Evolutionary conservation across 2,888 invertebrate genomes (phyloP), one percentile per base, ranked within the genome.

Genomic region (Leucoptera coffeella): DNA sequence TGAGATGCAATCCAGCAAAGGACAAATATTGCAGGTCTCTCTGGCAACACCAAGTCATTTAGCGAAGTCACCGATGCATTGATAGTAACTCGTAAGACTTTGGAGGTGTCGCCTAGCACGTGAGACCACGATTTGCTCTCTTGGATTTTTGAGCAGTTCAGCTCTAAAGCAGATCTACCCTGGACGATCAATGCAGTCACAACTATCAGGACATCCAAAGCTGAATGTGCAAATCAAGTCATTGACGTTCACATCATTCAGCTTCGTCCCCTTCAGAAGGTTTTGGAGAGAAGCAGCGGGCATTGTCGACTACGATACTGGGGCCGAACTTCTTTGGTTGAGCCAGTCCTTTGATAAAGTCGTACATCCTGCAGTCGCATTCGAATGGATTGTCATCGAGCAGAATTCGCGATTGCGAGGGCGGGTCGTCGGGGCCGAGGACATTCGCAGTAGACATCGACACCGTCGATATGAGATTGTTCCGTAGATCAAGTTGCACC

Each of bases 311-410:
- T 12, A 17, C n/a, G 8, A 9, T 4, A 8, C 12, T n/a, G n/a
- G n/a, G n/a, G n/a, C n/a, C n/a, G n/a, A 25, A 22, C 11, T 5
- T 4, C 14, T 13, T 15, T 7, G 8, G 25, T 12, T 22, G 12
- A 6, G 17, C n/a, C n/a, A n/a, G n/a, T n/a, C 17, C 22, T 6
- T 23, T 12, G 12, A 12, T 7, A 12, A 27, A 23, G 17, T 13
- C 17, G 17, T 17, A 8, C 17, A 17, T 4, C 2, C 10, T n/a
- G 12, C 26, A 29, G 14, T 20, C 24, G 24, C 27, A 30, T 12
- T 7, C 8, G n/a, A 27, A 14, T 23, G 23, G 27, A 23, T 27
- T 27, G 27, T 22, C 13, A 13, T 10, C 17, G 8, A 27, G 27
- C 14, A 17, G 27, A 13, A 26, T 14, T n/a, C 14, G 13, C 4